Percentiles rank a stretch among this genome's conserved stretches.
Conservation (phyloP, 2,113 vertebrate species). For the Brachypodius melanocephalos region DNA sequence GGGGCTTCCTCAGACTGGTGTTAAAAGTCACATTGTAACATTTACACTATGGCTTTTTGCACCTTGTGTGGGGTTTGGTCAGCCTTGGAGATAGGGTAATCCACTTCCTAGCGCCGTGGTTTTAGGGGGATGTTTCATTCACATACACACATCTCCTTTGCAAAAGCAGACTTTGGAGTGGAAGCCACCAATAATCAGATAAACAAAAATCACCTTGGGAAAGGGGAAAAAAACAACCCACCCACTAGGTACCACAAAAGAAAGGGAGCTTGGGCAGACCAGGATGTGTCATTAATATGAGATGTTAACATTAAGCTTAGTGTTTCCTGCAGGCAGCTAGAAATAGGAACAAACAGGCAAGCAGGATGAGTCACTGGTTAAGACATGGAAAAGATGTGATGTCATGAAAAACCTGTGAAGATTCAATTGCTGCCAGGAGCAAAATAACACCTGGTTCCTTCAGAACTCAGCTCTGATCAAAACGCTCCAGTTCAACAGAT, state of each 20-base stretch:
- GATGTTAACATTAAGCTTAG: not conserved
- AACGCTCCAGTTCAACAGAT: constrained; percentile 28
- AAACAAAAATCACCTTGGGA: not conserved
- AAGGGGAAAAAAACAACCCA: not conserved
- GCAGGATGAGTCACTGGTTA: constrained; percentile 59
- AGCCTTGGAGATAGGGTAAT: not conserved
- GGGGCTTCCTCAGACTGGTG: not conserved
- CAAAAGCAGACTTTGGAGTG: not conserved
- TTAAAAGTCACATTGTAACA: fast-evolving
- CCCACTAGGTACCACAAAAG: not conserved
- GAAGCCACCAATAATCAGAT: not conserved
- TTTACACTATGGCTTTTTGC: not conserved
- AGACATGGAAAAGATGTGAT: constrained; percentile 42
- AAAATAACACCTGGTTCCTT: constrained; percentile 53
- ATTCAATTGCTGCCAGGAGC: constrained; percentile 53
- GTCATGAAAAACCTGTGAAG: constrained; percentile 59
- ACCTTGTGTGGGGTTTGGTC: not conserved
- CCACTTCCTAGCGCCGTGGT: fast-evolving
- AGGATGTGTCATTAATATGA: not conserved
- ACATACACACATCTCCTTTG: not conserved
- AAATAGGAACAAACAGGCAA: constrained; percentile 63
- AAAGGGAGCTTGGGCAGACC: not conserved
- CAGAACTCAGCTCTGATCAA: constrained; percentile 24
- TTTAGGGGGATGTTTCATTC: not conserved
- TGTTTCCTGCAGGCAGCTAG: constrained; percentile 32